Base-by-base conservation (phyloP, 2,888 invertebrate species). In the Ptycholaimellus sp. region DNA sequence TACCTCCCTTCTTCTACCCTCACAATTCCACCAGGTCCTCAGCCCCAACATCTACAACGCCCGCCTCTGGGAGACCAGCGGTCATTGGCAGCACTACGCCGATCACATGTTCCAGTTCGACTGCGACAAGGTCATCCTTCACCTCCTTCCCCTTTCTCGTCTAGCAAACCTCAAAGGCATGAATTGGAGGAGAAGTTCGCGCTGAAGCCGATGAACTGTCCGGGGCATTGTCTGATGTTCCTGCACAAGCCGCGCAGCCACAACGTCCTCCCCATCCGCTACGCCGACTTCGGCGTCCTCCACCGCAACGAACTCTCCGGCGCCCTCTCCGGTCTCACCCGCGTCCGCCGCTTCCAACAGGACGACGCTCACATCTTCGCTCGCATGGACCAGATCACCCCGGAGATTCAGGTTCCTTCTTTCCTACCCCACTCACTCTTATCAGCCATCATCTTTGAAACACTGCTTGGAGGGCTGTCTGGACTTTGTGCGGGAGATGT, bases 281-380 rank as follows among this genome's bases (percentile, higher is more conserved):
- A 83, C 63, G 93, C 96, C 1, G 96, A 96, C 65, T 96, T 96
- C 62, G 96, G 96, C 13, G 93, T 93, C 1, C 64, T 96, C 25
- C 96, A 99, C 60, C 72, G 93, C 35, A 56, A 56, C 41, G 56
- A 56, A 35, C 44, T 51, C 44, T 49, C 50, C 20, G 58, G 67
- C 3, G 90, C 93, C 1, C 68, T 96, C 16, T 79, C 81, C 35
- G 96, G 96, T 0, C 68, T 96, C n/a, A 96, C 90, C 3, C 47
- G 54, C 19, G 85, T 85, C n/a, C 69, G 93, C 0, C 70, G 96
- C 37, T 99, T 99, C 70, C 90, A 93, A 57, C 96, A 99, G 59
- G 96, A 96, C 61, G 96, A 99, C 63, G 96, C 93, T 17, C 96
- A 96, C 54, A 90, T 96, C 38, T 96, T 99, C 69, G 96, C 93